Evolutionary conservation across 2,113 vertebrate genomes (phyloP).

Genomic region (Anolis carolinensis): DNA sequence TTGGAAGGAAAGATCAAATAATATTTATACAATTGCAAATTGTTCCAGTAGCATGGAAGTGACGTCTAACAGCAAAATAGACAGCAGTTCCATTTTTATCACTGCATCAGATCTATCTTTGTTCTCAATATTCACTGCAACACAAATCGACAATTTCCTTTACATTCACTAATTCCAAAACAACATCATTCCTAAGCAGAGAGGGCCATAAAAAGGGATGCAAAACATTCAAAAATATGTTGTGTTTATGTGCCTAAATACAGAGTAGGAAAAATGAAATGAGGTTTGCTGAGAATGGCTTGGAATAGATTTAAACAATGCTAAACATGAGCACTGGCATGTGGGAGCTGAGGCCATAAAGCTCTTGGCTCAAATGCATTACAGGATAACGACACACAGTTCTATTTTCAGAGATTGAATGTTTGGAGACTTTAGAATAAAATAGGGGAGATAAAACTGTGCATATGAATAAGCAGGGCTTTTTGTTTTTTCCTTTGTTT

Average conservation of each 20-base stretch:
- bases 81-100: not conserved
- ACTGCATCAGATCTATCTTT: not conserved
- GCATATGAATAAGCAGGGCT: rapidly evolving
- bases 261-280: not conserved
- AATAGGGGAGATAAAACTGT: not conserved
- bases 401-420: slow-evolving; percentile 21
- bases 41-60: not conserved
- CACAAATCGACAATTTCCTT: not conserved
- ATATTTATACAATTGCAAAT: not conserved
- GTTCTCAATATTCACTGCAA: not conserved
- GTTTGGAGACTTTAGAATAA: not conserved
- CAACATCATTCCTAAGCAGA: not conserved
- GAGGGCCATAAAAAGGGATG: not conserved
- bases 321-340: not conserved
- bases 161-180: not conserved
- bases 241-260: slow-evolving; percentile 19
- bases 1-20: not conserved
- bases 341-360: not conserved
- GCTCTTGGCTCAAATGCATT: slow-evolving; percentile 17
- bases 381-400: not conserved
- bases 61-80: not conserved
- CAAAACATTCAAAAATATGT: slow-evolving; percentile 3
- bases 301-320: slow-evolving; percentile 35
- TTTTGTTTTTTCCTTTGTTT: not conserved
- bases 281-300: not conserved